Evolutionary conservation across 2,113 vertebrate species (phyloP).

Genomic region (Scomber colias): DNA sequence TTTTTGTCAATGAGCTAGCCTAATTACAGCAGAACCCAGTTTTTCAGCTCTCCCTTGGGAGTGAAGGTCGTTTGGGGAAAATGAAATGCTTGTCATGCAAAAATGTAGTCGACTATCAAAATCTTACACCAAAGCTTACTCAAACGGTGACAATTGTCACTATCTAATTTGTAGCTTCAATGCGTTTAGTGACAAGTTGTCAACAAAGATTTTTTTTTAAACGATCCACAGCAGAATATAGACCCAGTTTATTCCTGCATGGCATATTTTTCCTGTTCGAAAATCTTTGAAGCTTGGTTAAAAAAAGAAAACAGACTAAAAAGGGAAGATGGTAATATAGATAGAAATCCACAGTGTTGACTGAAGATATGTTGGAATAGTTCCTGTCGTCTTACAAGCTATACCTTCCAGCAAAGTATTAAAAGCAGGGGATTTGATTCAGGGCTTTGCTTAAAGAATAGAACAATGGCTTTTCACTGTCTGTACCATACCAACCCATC

Average conservation of each 20-base stretch:
- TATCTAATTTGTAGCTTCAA: slow-evolving; percentile 64
- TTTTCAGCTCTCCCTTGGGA: slow-evolving; percentile 59
- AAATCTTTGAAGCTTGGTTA: slow-evolving; percentile 49
- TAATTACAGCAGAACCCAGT: slow-evolving; percentile 71
- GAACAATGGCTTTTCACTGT: slow-evolving; percentile 18
- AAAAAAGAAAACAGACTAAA: slow-evolving; percentile 2
- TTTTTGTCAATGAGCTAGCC: slow-evolving; percentile 55
- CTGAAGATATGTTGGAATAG: slow-evolving; percentile 40
- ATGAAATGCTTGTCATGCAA: slow-evolving; percentile 62
- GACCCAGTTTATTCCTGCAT: slow-evolving; percentile 38
- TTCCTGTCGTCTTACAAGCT: slow-evolving; percentile 28
- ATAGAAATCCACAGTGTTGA: slow-evolving; percentile 48
- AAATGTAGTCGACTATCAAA: slow-evolving; percentile 64
- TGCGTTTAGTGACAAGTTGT: slow-evolving; percentile 55
- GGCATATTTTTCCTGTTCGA: slow-evolving; percentile 30
- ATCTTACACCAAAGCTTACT: slow-evolving; percentile 60
- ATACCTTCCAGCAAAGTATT: slow-evolving; percentile 39
- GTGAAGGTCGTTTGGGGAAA: slow-evolving; percentile 61
- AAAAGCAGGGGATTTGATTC: slow-evolving; percentile 43
- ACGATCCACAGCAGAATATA: slow-evolving; percentile 35
- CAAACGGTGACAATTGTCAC: slow-evolving; percentile 60
- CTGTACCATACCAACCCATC: background rate
- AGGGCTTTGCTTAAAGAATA: slow-evolving; percentile 42
- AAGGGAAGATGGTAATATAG: slow-evolving; percentile 15
- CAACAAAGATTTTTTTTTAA: slow-evolving; percentile 52